Evolutionary conservation across 2,888 invertebrate species (phyloP).

Genomic region (Metalampra italica): DNA sequence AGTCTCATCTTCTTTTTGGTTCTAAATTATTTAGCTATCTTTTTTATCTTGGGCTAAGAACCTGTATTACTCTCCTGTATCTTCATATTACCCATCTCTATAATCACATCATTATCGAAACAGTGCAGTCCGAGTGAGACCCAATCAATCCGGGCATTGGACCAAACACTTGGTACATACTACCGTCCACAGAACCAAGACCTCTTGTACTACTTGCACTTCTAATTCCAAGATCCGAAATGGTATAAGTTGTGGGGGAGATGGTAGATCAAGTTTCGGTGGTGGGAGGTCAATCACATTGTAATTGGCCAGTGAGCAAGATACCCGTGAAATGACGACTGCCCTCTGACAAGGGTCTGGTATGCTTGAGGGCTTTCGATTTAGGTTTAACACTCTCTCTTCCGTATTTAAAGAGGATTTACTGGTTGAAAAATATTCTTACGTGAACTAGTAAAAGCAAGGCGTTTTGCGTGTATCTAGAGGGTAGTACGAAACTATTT

Average conservation of each 20-base stretch:
- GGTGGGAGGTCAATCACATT: conserved; percentile 63
- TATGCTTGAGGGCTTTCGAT: conserved; percentile 52
- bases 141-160: conserved; percentile 66
- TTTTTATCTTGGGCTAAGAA: no score
- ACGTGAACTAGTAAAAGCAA: conserved; percentile 12
- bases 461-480: background rate
- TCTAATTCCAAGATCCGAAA: conserved; percentile 11
- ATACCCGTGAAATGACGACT: conserved; percentile 74
- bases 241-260: conserved; percentile 9
- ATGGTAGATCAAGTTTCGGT: conserved; percentile 26
- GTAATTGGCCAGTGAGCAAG: conserved; percentile 69
- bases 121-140: conserved; percentile 39
- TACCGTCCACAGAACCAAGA: conserved; percentile 31
- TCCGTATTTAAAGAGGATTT: conserved; percentile 5
- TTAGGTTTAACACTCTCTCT: conserved; percentile 41
- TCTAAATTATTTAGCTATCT: no score
- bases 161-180: conserved; percentile 58
- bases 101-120: conserved; percentile 62
- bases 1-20: no score
- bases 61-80: no score
- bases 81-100: background rate
- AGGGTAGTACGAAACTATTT: no score
- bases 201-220: conserved; percentile 21
- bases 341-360: conserved; percentile 64
- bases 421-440: conserved; percentile 8